Evolutionary conservation across 2,797 vertebrate species (phyloP).

Genomic region (Tragelaphus eurycerus): DNA sequence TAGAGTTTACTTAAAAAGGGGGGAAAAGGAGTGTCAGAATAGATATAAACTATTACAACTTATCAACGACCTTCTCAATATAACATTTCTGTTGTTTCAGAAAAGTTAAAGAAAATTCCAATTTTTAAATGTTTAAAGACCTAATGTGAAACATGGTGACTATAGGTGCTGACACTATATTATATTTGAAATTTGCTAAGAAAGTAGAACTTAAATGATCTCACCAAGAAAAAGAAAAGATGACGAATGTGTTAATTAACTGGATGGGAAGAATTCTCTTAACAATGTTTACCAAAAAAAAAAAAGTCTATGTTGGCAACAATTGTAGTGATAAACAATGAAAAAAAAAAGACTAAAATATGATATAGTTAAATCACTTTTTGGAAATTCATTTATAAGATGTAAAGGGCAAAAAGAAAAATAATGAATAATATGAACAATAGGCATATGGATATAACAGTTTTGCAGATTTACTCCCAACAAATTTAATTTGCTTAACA

Average conservation of each 20-base stretch:
- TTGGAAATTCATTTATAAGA: background rate
- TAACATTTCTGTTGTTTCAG: background rate
- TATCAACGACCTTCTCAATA: background rate
- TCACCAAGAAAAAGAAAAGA: background rate
- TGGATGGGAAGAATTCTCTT: background rate
- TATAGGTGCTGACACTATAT: background rate
- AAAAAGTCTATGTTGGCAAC: background rate
- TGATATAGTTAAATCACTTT: background rate
- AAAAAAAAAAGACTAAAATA: conserved; percentile 3
- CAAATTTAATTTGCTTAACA: background rate
- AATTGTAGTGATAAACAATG: background rate
- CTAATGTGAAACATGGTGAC: background rate
- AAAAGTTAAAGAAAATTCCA: background rate
- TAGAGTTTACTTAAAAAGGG: background rate
- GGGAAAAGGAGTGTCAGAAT: background rate
- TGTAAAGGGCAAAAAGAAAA: background rate
- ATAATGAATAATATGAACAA: background rate
- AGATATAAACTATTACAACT: background rate
- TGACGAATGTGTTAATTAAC: background rate
- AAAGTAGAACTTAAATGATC: background rate
- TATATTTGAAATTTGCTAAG: background rate
- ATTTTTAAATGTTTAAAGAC: background rate
- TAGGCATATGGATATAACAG: background rate
- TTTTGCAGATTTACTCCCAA: background rate
- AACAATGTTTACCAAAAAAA: background rate